Conservation (phyloP, 2,888 invertebrate species). For the Salticus scenicus region DNA sequence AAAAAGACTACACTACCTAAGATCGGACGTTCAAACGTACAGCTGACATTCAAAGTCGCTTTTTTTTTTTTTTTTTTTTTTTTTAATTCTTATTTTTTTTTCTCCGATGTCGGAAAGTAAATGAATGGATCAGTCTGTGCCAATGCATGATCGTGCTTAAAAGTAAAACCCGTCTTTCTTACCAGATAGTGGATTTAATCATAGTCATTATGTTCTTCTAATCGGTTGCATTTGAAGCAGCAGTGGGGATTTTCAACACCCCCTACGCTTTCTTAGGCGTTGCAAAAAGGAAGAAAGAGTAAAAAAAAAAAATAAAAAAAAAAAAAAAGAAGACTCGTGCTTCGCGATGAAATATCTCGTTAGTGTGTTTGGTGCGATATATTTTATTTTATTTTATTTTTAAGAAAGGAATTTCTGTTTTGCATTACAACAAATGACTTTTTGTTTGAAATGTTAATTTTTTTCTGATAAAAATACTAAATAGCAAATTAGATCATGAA, state of each 20-base stretch:
- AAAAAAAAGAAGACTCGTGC: not conserved
- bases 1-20: too few relatives aligned
- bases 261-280: constrained; percentile 20
- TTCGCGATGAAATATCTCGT: constrained; percentile 28
- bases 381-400: too few relatives aligned
- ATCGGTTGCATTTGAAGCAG: constrained; percentile 44
- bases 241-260: constrained; percentile 39
- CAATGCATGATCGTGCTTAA: constrained; percentile 40
- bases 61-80: too few relatives aligned
- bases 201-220: constrained; percentile 44
- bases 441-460: too few relatives aligned
- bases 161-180: constrained; percentile 40
- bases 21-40: too few relatives aligned
- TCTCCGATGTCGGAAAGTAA: not conserved
- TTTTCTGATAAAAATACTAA: too few relatives aligned
- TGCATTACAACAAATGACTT: too few relatives aligned
- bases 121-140: not conserved
- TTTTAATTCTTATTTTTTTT: too few relatives aligned
- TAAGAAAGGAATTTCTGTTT: too few relatives aligned
- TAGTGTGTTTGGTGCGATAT: constrained; percentile 14
- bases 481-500: too few relatives aligned
- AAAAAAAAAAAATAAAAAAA: not conserved
- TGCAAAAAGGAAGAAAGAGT: not conserved
- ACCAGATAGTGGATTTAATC: constrained; percentile 5
- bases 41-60: too few relatives aligned